These are phyloP conservation scores for Cynaeus angustus DNA, from an alignment of 2,888 invertebrate genomes.

Conservation along the genomic window DNA sequence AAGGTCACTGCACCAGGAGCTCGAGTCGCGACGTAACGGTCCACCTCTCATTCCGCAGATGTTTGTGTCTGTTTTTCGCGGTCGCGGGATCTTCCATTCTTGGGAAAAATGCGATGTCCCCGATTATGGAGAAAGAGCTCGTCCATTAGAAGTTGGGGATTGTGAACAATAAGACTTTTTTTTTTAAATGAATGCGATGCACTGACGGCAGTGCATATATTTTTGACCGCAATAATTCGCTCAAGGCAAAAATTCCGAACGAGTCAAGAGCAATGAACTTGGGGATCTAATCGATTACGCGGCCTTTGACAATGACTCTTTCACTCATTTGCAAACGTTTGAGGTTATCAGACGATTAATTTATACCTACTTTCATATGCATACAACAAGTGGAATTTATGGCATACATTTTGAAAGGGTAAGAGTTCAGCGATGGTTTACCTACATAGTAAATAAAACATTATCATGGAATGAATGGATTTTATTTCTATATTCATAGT, in stretches of 20 bases:
- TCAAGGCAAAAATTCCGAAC: constrained; percentile 49
- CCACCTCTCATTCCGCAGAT: constrained; percentile 59
- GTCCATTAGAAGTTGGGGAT: neutral
- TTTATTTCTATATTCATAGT: neutral
- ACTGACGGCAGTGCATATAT: constrained; percentile 31
- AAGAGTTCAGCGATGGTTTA: neutral
- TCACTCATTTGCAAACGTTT: constrained; percentile 41
- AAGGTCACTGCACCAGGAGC: constrained; percentile 61
- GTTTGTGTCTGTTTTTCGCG: constrained; percentile 53
- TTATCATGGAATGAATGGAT: neutral
- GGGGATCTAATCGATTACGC: constrained; percentile 47
- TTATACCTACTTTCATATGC: constrained; percentile 6
- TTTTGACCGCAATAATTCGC: constrained; percentile 45
- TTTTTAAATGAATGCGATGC: constrained; percentile 3
- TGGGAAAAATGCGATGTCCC: neutral
- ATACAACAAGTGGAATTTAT: constrained; percentile 5
- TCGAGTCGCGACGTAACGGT: constrained; percentile 58
- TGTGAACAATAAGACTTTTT: neutral
- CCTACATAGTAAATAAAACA: neutral
- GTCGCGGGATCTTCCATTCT: constrained; percentile 16
- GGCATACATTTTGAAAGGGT: constrained; percentile 5
- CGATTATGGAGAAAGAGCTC: neutral
- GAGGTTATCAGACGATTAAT: constrained; percentile 19
- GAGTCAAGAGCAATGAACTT: constrained; percentile 50
- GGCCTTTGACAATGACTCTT: constrained; percentile 46